phyloP scores from a whole-genome alignment of 2,797 vertebrate species.

The Saxicola maurus region DNA sequence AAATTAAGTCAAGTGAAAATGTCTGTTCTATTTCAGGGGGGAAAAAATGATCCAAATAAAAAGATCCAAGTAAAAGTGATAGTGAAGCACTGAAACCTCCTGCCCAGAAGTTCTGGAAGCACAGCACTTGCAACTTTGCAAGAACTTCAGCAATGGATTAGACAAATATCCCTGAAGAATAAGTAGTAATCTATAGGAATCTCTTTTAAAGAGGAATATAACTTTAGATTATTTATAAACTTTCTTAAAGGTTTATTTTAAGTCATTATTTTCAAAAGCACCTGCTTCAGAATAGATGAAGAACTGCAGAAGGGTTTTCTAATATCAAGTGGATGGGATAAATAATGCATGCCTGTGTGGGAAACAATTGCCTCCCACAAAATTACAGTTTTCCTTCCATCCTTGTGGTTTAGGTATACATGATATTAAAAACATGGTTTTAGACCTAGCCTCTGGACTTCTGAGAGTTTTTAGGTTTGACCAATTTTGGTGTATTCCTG shows the following conservation, averaged over 20 bases:
- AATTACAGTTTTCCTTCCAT: background rate
- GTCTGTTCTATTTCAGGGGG: accelerated
- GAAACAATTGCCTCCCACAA: background rate
- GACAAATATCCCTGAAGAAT: background rate
- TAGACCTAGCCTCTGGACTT: background rate
- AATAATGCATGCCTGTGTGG: background rate
- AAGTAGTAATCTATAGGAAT: background rate
- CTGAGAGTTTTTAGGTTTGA: background rate
- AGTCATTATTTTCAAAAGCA: background rate
- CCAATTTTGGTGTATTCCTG: background rate
- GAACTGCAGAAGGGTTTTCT: background rate
- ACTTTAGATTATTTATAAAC: background rate
- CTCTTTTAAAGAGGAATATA: background rate
- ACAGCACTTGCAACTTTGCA: no score
- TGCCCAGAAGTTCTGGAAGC: background rate
- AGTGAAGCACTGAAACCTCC: background rate
- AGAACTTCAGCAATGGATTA: background rate
- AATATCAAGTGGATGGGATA: background rate
- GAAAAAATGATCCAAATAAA: background rate
- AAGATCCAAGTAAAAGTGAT: background rate
- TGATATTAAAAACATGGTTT: background rate
- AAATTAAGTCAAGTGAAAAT: background rate
- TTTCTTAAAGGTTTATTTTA: background rate
- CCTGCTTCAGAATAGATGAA: background rate
- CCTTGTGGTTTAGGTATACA: background rate